Evolutionary conservation across 30 jellyfish, hydroid and myxozoan genomes (phyloP).

Genomic region (Catostylus mosaicus): DNA sequence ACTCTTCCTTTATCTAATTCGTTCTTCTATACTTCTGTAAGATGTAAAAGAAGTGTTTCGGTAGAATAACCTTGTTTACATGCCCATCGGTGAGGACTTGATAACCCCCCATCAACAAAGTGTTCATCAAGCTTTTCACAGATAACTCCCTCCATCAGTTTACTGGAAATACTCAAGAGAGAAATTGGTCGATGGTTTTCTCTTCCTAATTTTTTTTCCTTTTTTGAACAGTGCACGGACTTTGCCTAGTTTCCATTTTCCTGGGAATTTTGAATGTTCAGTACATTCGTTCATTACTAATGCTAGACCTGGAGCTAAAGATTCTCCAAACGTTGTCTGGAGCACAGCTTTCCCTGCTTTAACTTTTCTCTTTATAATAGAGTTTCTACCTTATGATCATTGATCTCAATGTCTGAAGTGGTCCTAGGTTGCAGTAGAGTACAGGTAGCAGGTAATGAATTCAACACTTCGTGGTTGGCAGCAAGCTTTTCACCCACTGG

Average conservation of each 20-base stretch:
- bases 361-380: constrained; percentile 24
- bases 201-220: constrained; percentile 8
- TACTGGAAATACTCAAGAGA: constrained; percentile 51
- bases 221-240: constrained; percentile 55
- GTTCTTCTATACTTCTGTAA: constrained; percentile 21
- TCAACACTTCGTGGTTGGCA: constrained; percentile 26
- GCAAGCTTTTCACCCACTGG: constrained; percentile 44
- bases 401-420: background rate
- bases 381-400: constrained; percentile 10
- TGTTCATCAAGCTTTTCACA: constrained; percentile 28
- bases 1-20: constrained; percentile 13
- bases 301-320: constrained; percentile 33
- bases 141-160: constrained; percentile 5
- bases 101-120: constrained; percentile 28
- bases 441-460: constrained; percentile 24
- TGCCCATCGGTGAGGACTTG: constrained; percentile 38
- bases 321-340: constrained; percentile 52
- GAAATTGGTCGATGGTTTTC: constrained; percentile 38
- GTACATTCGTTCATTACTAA: constrained; percentile 16
- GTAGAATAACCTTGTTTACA: constrained; percentile 23
- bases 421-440: constrained; percentile 3
- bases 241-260: constrained; percentile 38
- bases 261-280: constrained; percentile 39
- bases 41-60: constrained; percentile 19
- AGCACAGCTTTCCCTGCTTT: constrained; percentile 56